Evolutionary conservation across 37 sponge, comb jelly and placozoan genomes (phyloP).

Genomic region (Oscarella lobularis): DNA sequence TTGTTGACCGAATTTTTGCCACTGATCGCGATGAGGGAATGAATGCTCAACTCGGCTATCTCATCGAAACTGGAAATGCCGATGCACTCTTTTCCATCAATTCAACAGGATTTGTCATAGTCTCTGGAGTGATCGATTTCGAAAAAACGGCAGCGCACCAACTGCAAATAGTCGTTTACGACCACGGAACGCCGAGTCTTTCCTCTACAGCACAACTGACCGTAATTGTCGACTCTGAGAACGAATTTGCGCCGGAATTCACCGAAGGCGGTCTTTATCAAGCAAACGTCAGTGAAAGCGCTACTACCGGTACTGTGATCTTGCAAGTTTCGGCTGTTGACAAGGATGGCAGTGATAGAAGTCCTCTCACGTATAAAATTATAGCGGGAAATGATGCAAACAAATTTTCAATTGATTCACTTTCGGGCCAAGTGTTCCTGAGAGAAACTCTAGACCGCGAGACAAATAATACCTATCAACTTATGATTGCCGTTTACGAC

Average conservation of each 20-base stretch:
- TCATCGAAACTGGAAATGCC: slow-evolving; percentile 7
- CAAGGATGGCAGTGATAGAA: slow-evolving; percentile 25
- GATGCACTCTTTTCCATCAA: slow-evolving; percentile 18
- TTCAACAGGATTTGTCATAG: slow-evolving; percentile 24
- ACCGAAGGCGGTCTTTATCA: slow-evolving; percentile 9
- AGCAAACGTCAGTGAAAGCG: slow-evolving; percentile 22
- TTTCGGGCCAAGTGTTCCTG: slow-evolving; percentile 14
- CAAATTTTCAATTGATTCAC: not conserved
- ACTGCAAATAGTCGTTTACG: slow-evolving; percentile 26
- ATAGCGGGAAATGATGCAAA: not conserved
- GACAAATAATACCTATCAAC: slow-evolving; percentile 13
- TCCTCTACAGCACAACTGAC: slow-evolving; percentile 17
- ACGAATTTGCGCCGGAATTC: slow-evolving; percentile 45
- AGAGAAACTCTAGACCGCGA: slow-evolving; percentile 35
- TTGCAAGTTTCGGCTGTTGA: slow-evolving; percentile 32
- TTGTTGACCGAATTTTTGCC: slow-evolving; percentile 15
- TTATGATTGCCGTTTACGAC: slow-evolving; percentile 26
- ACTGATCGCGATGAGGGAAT: slow-evolving; percentile 43
- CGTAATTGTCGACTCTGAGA: slow-evolving; percentile 29
- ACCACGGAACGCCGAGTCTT: slow-evolving; percentile 25
- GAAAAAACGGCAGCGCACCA: slow-evolving; percentile 6
- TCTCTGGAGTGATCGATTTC: slow-evolving; percentile 26
- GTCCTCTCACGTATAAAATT: slow-evolving; percentile 19
- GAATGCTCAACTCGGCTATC: slow-evolving; percentile 20
- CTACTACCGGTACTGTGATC: slow-evolving; percentile 18